Evolutionary conservation across 2,888 invertebrate genomes (phyloP), one percentile per base, ranked within the genome.

Genomic region (Rotaria sp.): DNA sequence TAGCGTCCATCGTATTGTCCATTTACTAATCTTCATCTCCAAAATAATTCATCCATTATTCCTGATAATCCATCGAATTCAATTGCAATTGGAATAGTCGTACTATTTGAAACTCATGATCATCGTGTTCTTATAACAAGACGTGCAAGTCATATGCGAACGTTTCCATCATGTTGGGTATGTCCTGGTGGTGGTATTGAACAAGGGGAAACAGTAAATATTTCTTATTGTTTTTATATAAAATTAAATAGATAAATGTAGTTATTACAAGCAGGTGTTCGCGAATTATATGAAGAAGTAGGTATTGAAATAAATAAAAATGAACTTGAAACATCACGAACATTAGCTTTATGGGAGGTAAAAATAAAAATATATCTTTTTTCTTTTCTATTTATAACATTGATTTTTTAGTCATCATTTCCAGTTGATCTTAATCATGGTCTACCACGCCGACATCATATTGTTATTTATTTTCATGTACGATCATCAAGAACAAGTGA

Each of bases 131-230:
- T 92, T 26, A 88, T 92, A 84, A 91, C 92, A 8, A 89, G 91
- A 67, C 88, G 92, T 74, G 90, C 91, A 7, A 87, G 88, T 30
- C 90, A 90, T 86, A 89, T 92, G 88, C 87, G 91, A 30, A 90
- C 91, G 57, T 92, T 92, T 88, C 92, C 92, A 15, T 90, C 90
- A 18, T 89, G 91, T 11, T 92, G 92, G 92, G 92, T 92, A 1
- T 92, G 92, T 45, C 92, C 92, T 88, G 92, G 92, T 85, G 92
- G 92, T 8, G 91, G 91, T 87, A 87, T 91, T 57, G 92, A 90
- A 87, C 84, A 87, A 84, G 88, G 89, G 87, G 90, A 90, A 88
- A 88, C 88, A 35, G 89, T 90, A 88, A 88, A 89, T 87, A 50
- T 74, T 84, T 45, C 48, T 11, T 52, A 21, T 52, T 52, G 5